Base-by-base conservation (phyloP, 2,888 invertebrate genomes). In the Eulithis testata region DNA sequence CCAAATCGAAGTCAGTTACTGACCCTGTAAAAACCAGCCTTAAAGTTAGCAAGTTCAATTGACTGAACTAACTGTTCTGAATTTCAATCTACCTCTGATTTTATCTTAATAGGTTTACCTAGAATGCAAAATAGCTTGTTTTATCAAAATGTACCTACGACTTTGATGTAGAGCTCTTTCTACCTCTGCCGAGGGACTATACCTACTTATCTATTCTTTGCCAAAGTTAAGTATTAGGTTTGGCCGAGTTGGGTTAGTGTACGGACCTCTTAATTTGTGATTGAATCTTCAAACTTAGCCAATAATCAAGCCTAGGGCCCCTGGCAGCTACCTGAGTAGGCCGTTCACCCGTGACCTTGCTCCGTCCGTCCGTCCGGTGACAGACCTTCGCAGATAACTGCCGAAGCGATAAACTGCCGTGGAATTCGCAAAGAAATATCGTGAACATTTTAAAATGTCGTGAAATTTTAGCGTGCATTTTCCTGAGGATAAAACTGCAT, bases 301-400 rank as follows among this genome's bases (percentile, higher is more conserved):
- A 47, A 14, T 49, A 4, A 14, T 49, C 49, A 21, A 11, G 49
- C 49, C 14, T 49, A 49, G 49, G 49, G 49, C 49, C 49, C 11
- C 49, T 49, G 52, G 58, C 40, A 55, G 11, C 21, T 66, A 66
- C 66, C 69, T 70, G 65, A 51, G 66, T n/a, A 63, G 61, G 63
- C 8, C 70, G 63, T 70, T 71, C 66, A 71, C 66, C 71, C 65
- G 64, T 65, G 70, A 70, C 71, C 73, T 71, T 73, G 70, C 69
- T 57, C 49, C 65, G 69, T 51, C 53, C 60, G 63, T 57, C 49
- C 65, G 69, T 51, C 53, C 60, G 63, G 63, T 65, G 66, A 67
- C 60, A 53, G 66, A 63, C 63, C 66, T 60, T 45, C n/a, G 50
- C 52, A 56, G 63, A 66, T 63, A 66, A 56, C 66, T 45, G 53